Evolutionary conservation across 1,140 invertebrate genomes (phyloP).

Genomic region (Olivierus martensii): DNA sequence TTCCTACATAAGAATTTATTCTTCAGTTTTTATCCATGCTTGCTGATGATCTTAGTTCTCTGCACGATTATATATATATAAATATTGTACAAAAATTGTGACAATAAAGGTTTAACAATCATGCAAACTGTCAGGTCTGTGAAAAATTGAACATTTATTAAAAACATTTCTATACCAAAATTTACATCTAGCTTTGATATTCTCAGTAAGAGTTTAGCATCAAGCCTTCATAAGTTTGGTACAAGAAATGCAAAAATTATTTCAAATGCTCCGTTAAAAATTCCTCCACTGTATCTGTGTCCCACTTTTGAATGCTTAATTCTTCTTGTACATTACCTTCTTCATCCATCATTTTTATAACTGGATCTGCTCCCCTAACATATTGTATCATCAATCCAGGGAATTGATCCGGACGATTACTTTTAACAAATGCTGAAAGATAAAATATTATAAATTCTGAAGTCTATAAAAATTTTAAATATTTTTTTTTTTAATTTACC

Average conservation of each 20-base stretch:
- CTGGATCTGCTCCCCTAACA: constrained; percentile 76
- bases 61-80: no score
- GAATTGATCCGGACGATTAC: constrained; percentile 67
- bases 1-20: no score
- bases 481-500: constrained; percentile 32
- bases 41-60: no score
- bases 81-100: no score
- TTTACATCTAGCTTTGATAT: no score
- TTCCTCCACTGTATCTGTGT: constrained; percentile 89
- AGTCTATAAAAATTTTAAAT: neutral
- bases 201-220: no score
- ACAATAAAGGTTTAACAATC: no score
- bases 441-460: constrained; percentile 8
- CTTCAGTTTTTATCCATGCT: no score
- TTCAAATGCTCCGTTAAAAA: constrained; percentile 48
- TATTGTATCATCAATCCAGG: constrained; percentile 80
- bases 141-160: no score
- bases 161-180: no score
- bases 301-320: constrained; percentile 51
- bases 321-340: constrained; percentile 61
- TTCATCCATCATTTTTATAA: constrained; percentile 75
- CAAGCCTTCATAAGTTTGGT: neutral
- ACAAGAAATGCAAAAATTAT: neutral
- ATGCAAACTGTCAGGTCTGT: no score
- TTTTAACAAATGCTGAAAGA: constrained; percentile 69